Evolutionary conservation across 2,888 invertebrate genomes (phyloP).

Genomic region (Drepanosiphum platanoidis): DNA sequence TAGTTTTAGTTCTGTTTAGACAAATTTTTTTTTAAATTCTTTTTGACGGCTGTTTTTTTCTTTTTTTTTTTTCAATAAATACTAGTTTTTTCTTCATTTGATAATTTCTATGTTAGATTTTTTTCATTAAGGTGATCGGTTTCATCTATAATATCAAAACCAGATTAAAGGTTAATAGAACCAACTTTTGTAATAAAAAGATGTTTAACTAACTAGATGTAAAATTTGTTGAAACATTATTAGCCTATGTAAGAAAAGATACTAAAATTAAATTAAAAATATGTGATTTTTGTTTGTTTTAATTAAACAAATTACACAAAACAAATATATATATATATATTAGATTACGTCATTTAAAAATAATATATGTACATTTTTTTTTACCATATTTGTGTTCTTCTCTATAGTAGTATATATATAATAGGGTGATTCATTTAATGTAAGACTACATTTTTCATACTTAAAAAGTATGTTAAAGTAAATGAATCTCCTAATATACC

Average conservation of each 20-base stretch:
- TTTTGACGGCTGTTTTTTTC: slow-evolving; percentile 55
- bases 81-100: slow-evolving; percentile 39
- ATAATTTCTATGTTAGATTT: slow-evolving; percentile 35
- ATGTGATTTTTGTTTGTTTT: slow-evolving; percentile 59
- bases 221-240: slow-evolving; percentile 48
- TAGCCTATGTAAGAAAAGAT: slow-evolving; percentile 52
- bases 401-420: too few species aligned
- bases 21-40: slow-evolving; percentile 45
- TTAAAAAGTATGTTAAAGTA: too few species aligned
- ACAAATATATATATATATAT: slow-evolving; percentile 40
- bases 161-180: slow-evolving; percentile 39
- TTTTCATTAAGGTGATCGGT: slow-evolving; percentile 58
- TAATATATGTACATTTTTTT: slow-evolving; percentile 59
- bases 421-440: too few species aligned
- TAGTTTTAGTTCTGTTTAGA: slow-evolving; percentile 58
- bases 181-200: slow-evolving; percentile 38
- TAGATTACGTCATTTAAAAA: slow-evolving; percentile 43
- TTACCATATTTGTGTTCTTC: slow-evolving; percentile 49
- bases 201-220: slow-evolving; percentile 42
- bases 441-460: too few species aligned
- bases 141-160: slow-evolving; percentile 58
- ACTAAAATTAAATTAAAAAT: slow-evolving; percentile 29
- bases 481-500: too few species aligned
- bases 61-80: too few species aligned
- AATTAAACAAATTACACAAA: slow-evolving; percentile 55